Percentiles rank a stretch among this genome's conserved stretches.
phyloP scores from a whole-genome alignment of 2,888 invertebrate species.

The Melanchra persicariae region DNA sequence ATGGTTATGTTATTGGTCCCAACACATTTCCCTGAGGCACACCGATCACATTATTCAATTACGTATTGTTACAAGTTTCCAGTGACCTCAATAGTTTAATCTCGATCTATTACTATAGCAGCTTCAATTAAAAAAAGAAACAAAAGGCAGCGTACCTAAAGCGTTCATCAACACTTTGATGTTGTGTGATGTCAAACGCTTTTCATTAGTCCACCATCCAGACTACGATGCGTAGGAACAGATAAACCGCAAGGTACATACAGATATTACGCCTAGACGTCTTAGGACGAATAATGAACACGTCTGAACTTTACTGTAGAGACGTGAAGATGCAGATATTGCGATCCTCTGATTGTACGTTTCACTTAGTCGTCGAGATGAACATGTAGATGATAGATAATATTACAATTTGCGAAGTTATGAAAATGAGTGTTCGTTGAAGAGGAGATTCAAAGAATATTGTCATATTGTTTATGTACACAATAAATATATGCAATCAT shows the following conservation, averaged over 20 bases:
- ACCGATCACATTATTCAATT: background rate
- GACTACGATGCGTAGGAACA: conserved; percentile 15
- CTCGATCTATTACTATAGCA: background rate
- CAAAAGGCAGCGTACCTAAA: background rate
- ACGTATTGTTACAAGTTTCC: background rate
- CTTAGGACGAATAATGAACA: conserved; percentile 29
- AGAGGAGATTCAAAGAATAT: background rate
- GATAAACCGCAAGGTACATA: conserved; percentile 11
- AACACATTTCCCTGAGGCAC: background rate
- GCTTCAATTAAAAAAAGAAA: fast-evolving
- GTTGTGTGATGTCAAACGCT: conserved; percentile 16
- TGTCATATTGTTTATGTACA: background rate
- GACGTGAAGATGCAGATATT: conserved; percentile 36
- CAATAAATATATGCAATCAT: background rate
- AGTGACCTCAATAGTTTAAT: background rate
- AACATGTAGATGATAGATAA: background rate
- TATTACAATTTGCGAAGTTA: conserved; percentile 3
- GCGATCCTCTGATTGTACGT: conserved; percentile 19
- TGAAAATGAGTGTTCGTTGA: background rate
- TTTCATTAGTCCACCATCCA: conserved; percentile 10
- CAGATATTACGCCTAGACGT: background rate
- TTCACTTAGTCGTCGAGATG: conserved; percentile 15
- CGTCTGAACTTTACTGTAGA: conserved; percentile 18
- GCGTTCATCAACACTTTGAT: conserved; percentile 12
- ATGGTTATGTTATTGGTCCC: background rate